Evolutionary conservation across 2,797 vertebrate genomes (phyloP), one percentile per base, ranked within the genome.

Genomic region (Microhierax caerulescens): DNA sequence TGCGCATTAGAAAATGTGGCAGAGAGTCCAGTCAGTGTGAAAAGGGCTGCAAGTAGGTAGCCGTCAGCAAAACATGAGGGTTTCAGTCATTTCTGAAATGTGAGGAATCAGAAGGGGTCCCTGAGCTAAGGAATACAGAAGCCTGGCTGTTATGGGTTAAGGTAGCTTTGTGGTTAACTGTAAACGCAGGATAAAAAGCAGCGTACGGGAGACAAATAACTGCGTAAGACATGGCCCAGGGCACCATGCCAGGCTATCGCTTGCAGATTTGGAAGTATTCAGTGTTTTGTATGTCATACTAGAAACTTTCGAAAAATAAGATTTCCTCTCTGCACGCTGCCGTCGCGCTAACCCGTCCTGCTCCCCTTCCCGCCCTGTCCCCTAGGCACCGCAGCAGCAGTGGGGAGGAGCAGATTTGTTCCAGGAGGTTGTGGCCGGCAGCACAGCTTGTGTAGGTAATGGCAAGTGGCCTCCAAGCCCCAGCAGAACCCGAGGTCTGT

Each of bases 301-400:
- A 48, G 73, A 75, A 84, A 78, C 32, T 86, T 94, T 22, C 69
- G 61, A 65, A 68, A 93, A 95, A n/a, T 25, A 28, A 80, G 43
- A 56, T 74, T 90, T 91, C 39, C 61, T 59, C 39, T 47, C 34
- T 13, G 56, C n/a, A 21, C 36, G 1, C 24, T 70, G 72, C 39
- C 24, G 4, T 30, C 0, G 0, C 53, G 32, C 7, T 36, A 27
- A 22, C 41, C 76, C 24, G 5, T 24, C 8, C 39, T 45, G 25
- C n/a, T 32, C 11, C 68, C 59, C 65, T 65, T 34, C 51, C 28
- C 54, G 70, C 59, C 30, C 43, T 32, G 1, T 17, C 69, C 32
- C 43, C 17, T 3, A 17, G n/a, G 50, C 12, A 34, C 7, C 19
- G 0, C 12, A 64, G 13, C 73, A 78, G 77, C 59, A 39, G 61